Conservation (phyloP, 2,113 vertebrate species). For the Lipophrys pholis region DNA sequence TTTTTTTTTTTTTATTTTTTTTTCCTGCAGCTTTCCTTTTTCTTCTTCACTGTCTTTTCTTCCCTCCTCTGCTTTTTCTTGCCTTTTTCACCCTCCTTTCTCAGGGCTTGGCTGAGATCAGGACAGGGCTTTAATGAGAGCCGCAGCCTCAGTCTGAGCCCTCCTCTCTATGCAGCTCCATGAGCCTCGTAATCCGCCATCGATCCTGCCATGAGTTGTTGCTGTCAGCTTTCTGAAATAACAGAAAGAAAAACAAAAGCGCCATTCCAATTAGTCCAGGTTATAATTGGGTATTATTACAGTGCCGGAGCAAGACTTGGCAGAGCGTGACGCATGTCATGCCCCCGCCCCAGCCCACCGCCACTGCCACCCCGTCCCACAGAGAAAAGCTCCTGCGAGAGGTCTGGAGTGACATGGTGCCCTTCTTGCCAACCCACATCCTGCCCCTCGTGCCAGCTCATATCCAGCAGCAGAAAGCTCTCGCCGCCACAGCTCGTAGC, state of each 20-base stretch:
- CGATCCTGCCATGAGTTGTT: constrained; percentile 84
- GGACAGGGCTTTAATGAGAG: constrained; percentile 81
- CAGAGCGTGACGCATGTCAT: constrained; percentile 65
- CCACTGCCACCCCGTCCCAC: too few relatives aligned
- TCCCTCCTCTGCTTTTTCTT: constrained; percentile 48
- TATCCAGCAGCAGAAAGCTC: constrained; percentile 62
- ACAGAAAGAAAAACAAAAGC: constrained; percentile 81
- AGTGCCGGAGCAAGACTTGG: constrained; percentile 54
- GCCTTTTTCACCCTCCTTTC: constrained; percentile 75
- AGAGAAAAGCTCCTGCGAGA: constrained; percentile 59
- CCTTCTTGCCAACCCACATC: constrained; percentile 66
- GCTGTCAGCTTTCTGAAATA: constrained; percentile 83
- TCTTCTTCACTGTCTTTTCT: constrained; percentile 31
- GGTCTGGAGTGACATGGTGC: constrained; percentile 63
- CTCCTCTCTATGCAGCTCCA: constrained; percentile 84
- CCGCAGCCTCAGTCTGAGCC: constrained; percentile 73
- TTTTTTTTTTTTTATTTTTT: constrained; percentile 1
- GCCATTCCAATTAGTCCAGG: constrained; percentile 78
- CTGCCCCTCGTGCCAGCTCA: constrained; percentile 61
- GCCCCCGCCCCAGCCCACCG: constrained; percentile 26
- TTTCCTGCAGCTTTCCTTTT: constrained; percentile 13
- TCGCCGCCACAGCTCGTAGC: constrained; percentile 42
- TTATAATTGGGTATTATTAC: constrained; percentile 84
- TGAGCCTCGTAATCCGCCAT: constrained; percentile 85
- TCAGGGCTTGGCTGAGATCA: constrained; percentile 78